These are phyloP conservation scores for Telenomus remus DNA, from an alignment of 1,140 invertebrate genomes.

Conservation along the genomic window DNA sequence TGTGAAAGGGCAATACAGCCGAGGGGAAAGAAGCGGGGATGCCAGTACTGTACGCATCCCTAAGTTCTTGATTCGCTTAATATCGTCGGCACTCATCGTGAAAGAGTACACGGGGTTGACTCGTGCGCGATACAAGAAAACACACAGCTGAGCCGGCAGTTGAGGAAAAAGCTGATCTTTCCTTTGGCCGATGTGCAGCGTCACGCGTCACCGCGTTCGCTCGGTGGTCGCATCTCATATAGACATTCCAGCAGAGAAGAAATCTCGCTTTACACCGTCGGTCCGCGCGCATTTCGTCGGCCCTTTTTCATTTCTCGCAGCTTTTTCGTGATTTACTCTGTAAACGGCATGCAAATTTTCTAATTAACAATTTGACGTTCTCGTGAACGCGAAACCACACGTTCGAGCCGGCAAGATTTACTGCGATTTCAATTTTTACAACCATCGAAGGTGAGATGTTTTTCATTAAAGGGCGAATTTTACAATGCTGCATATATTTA, in stretches of 20 bases:
- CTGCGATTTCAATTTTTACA: no score
- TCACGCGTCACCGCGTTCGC: conserved; percentile 72
- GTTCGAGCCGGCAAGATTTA: no score
- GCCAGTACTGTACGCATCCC: conserved; percentile 19
- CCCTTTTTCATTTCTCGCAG: conserved; percentile 5
- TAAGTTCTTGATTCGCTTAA: conserved; percentile 35
- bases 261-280: conserved; percentile 10
- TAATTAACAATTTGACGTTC: neutral
- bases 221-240: conserved; percentile 69
- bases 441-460: no score
- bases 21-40: conserved; percentile 4
- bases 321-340: conserved; percentile 10
- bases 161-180: conserved; percentile 72
- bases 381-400: neutral
- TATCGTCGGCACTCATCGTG: conserved; percentile 24
- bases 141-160: conserved; percentile 39
- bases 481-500: conserved; percentile 28
- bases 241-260: conserved; percentile 71
- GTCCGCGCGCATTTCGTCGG: conserved; percentile 37
- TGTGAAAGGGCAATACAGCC: conserved; percentile 6
- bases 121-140: conserved; percentile 35
- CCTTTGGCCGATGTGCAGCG: conserved; percentile 75
- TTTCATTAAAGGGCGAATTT: no score
- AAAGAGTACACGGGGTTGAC: conserved; percentile 15
- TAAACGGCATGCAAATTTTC: conserved; percentile 8